A percentile compares a stretch with the other conserved stretches of the same genome.
Conservation (phyloP, 2,888 invertebrate species). For the Gymnoscelis rufifasciata region DNA sequence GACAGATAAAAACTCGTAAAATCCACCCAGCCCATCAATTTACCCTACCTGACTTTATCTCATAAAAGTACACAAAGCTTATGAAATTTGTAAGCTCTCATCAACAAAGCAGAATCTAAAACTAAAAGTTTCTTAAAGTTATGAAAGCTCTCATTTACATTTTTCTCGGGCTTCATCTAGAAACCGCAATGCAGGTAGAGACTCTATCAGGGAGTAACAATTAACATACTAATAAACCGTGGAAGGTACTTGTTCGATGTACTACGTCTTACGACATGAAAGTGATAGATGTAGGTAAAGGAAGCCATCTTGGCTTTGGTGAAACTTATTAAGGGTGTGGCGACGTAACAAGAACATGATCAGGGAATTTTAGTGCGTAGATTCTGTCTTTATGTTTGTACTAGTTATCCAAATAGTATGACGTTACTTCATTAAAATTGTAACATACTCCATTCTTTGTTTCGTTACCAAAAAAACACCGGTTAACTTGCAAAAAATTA, state of each 20-base stretch:
- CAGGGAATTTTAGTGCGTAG: no score
- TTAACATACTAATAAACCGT: conserved; percentile 33
- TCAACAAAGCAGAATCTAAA: conserved; percentile 13
- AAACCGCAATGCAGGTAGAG: conserved; percentile 44
- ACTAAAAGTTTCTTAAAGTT: conserved; percentile 20
- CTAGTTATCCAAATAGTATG: no score
- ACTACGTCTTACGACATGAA: not conserved
- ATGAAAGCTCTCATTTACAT: conserved; percentile 22
- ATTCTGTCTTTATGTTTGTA: no score
- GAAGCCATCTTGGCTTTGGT: no score
- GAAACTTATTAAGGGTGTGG: no score
- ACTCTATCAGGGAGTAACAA: conserved; percentile 33
- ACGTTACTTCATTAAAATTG: no score
- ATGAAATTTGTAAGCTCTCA: not conserved
- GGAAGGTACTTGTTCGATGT: conserved; percentile 1
- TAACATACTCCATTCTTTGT: no score
- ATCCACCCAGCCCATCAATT: no score
- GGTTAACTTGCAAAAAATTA: no score
- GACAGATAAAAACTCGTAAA: not conserved
- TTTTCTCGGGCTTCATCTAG: conserved; percentile 29
- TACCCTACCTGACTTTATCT: not conserved
- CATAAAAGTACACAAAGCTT: not conserved
- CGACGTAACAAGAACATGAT: no score
- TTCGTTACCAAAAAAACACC: no score
- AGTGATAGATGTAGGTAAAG: not conserved